Percentiles rank a stretch among this genome's conserved stretches.
Evolutionary conservation across 2,113 vertebrate genomes (phyloP).

Genomic region (Chamaetylas fuelleborni): DNA sequence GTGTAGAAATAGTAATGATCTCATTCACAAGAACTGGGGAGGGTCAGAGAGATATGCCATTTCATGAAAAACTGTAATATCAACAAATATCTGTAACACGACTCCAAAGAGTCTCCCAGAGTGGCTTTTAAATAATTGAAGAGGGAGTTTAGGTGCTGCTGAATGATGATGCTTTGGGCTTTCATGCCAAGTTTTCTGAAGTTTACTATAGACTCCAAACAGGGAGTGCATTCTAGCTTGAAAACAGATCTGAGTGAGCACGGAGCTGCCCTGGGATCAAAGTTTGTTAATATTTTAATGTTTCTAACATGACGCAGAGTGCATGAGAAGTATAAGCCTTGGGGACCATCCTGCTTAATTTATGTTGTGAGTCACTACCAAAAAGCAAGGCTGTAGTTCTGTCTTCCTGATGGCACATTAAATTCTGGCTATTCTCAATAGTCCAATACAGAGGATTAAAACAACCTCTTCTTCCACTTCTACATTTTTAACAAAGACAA

Average conservation of each 20-base stretch:
- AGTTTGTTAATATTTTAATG: slow-evolving; percentile 60
- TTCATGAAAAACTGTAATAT: neutral
- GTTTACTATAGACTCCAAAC: slow-evolving; percentile 22
- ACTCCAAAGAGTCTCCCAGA: neutral
- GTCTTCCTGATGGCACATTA: neutral
- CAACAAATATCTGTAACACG: neutral
- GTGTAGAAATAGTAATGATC: neutral
- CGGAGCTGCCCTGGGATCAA: neutral
- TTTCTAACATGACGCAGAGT: slow-evolving; percentile 9
- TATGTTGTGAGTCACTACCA: slow-evolving; percentile 10
- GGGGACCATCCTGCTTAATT: slow-evolving; percentile 35
- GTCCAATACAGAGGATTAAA: neutral
- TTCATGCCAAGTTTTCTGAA: slow-evolving; percentile 10
- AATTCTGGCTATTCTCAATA: neutral
- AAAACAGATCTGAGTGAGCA: slow-evolving; percentile 14
- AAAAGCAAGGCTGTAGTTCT: neutral
- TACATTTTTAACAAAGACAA: slow-evolving; percentile 17
- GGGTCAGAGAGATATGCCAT: neutral
- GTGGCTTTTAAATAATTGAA: slow-evolving; percentile 26
- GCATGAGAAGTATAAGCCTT: neutral
- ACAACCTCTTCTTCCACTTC: neutral
- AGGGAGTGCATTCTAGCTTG: slow-evolving; percentile 8
- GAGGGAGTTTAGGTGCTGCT: neutral
- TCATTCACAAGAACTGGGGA: neutral
- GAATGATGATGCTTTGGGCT: neutral